These are phyloP conservation scores for Platyrinchus mystaceus DNA, from an alignment of 2,797 vertebrate genomes.

Conservation along the genomic window DNA sequence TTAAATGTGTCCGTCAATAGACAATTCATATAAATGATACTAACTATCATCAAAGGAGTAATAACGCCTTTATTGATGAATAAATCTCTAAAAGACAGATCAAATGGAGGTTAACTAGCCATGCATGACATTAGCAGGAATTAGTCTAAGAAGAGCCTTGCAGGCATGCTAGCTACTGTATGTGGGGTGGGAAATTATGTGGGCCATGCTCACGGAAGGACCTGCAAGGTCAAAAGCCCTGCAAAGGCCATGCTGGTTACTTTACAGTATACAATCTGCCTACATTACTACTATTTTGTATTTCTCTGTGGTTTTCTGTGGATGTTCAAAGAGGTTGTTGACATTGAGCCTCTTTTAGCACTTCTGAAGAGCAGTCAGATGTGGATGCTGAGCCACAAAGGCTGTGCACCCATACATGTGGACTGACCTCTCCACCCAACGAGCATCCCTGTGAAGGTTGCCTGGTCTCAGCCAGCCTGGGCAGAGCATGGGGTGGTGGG, in stretches of 20 bases:
- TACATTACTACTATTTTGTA: not conserved
- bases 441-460: not conserved
- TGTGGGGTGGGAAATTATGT: not conserved
- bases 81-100: conserved; percentile 80
- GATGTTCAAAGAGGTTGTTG: not conserved
- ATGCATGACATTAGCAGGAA: conserved; percentile 79
- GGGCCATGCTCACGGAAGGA: not conserved
- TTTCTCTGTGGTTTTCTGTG: not conserved
- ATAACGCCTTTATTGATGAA: conserved; percentile 79
- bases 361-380: not conserved
- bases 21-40: conserved; percentile 77
- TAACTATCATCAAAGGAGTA: conserved; percentile 77
- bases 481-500: not conserved
- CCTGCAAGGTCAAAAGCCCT: conserved; percentile 53
- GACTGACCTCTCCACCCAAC: not conserved
- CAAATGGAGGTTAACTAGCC: conserved; percentile 78
- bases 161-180: conserved; percentile 22
- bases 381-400: not conserved
- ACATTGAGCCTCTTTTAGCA: not conserved
- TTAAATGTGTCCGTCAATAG: conserved; percentile 71
- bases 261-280: not conserved
- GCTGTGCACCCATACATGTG: accelerated
- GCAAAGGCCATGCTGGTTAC: not conserved
- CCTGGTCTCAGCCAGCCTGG: not conserved
- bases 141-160: conserved; percentile 56